Evolutionary conservation across 1,140 invertebrate genomes (phyloP), one percentile per base, ranked within the genome.

Genomic region (Eumaeus atala): DNA sequence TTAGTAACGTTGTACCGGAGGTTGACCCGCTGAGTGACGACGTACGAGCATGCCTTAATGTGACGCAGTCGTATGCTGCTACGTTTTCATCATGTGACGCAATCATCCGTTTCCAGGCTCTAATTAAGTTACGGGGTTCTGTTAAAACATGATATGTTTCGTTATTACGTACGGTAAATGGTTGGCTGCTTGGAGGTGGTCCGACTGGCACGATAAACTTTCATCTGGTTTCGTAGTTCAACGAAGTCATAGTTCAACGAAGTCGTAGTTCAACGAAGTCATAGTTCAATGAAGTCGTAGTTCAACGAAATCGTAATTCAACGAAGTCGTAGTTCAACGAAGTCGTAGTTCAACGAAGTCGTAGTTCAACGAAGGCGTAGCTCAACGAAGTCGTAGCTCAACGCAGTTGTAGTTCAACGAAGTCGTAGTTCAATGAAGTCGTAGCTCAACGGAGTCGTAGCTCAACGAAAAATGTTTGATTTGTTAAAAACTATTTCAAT

Each of bases 401-500:
- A n/a, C n/a, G n/a, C n/a, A n/a, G n/a, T n/a, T n/a, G n/a, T n/a
- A n/a, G n/a, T n/a, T n/a, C n/a, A n/a, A n/a, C n/a, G n/a, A n/a
- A n/a, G n/a, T n/a, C n/a, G n/a, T n/a, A n/a, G n/a, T n/a, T n/a
- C n/a, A n/a, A n/a, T n/a, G n/a, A n/a, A n/a, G n/a, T n/a, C n/a
- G n/a, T n/a, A n/a, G n/a, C n/a, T n/a, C n/a, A n/a, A n/a, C n/a
- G n/a, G n/a, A n/a, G n/a, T n/a, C n/a, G n/a, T n/a, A n/a, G n/a
- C n/a, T n/a, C n/a, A 47, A 17, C 14, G 18, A 10, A 47, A 17
- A 12, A 47, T 47, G 42, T 47, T 47, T 47, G 18, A 47, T 14
- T 8, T 47, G 7, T 47, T 47, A 21, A 48, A 48, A 9, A 18
- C 17, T 3, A 48, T 48, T 48, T 48, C 47, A 18, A 48, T 48